Conservation (phyloP, 2,113 vertebrate genomes). For the Lycocorax pyrrhopterus region DNA sequence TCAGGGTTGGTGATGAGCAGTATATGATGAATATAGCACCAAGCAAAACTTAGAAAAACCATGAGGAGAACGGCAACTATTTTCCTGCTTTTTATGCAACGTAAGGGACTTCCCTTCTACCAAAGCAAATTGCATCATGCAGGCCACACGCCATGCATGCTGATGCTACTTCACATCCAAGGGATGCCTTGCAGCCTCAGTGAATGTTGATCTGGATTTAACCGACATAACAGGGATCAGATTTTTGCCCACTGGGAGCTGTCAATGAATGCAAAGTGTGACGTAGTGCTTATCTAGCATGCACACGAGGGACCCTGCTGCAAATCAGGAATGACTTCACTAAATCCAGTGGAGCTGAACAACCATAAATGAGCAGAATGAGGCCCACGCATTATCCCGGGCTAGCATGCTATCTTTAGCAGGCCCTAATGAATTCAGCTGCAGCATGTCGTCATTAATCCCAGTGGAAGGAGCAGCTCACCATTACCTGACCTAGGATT, state of each 20-base stretch:
- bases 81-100: neutral
- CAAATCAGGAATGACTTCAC: constrained; percentile 55
- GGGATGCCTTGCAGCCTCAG: constrained; percentile 25
- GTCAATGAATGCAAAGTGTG: constrained; percentile 47
- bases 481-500: constrained; percentile 2
- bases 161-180: neutral
- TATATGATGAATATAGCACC: neutral
- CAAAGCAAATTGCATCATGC: neutral
- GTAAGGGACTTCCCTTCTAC: neutral
- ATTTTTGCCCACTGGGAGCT: constrained; percentile 38
- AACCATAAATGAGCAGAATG: constrained; percentile 50
- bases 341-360: constrained; percentile 59
- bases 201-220: constrained; percentile 53
- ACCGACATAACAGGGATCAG: neutral
- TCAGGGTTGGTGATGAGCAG: neutral
- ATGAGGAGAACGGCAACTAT: neutral
- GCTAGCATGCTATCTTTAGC: constrained; percentile 39
- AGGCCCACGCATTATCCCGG: constrained; percentile 23
- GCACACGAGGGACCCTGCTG: constrained; percentile 40
- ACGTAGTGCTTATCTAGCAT: constrained; percentile 48
- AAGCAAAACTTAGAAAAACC: neutral
- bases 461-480: constrained; percentile 35
- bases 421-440: constrained; percentile 55
- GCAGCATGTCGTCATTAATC: constrained; percentile 43
- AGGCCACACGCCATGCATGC: neutral